These are phyloP conservation scores for Catharus bicknelli DNA, from an alignment of 2,113 vertebrate genomes.

Conservation along the genomic window DNA sequence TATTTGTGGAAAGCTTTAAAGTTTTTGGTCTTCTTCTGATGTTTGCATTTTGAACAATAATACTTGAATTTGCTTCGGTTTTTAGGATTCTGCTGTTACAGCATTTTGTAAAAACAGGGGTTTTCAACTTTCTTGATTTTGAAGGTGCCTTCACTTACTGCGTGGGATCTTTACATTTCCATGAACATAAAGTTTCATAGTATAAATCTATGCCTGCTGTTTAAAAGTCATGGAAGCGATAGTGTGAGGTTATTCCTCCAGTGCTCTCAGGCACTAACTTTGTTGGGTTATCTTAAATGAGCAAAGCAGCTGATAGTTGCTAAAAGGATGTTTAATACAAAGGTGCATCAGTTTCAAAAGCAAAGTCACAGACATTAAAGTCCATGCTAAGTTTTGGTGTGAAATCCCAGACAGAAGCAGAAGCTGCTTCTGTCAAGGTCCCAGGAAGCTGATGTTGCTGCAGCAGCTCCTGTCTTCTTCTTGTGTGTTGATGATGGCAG, in stretches of 20 bases:
- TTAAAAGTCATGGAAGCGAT: not conserved
- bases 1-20: not conserved
- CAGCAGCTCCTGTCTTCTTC: no score
- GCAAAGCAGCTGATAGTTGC: no score
- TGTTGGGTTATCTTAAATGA: no score
- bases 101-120: not conserved
- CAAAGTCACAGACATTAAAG: no score
- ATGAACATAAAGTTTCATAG: not conserved
- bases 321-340: no score
- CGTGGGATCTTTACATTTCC: not conserved
- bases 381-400: no score
- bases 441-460: no score
- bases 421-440: no score
- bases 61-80: not conserved
- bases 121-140: not conserved
- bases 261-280: no score
- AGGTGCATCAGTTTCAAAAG: no score
- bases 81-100: not conserved
- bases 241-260: not conserved
- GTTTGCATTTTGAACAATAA: not conserved
- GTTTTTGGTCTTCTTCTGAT: not conserved
- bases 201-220: not conserved
- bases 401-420: no score
- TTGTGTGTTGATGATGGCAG: no score
- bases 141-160: not conserved